A percentile compares a stretch with the other conserved stretches of the same genome.
Evolutionary conservation across 2,113 vertebrate species (phyloP).

Genomic region (Rissa tridactyla): DNA sequence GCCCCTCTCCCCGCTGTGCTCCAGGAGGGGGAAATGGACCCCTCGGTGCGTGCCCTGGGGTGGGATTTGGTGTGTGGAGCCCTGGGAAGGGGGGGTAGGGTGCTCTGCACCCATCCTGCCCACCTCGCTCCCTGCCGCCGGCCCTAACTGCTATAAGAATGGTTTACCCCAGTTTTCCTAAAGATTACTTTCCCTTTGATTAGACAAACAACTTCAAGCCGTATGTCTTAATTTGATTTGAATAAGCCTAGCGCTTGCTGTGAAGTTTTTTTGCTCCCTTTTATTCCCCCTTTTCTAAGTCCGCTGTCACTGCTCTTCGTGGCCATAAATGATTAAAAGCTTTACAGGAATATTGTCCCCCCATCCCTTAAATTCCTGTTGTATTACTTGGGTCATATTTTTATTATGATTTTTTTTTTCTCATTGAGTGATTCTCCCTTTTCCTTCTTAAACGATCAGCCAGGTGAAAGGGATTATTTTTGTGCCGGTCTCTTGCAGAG

Average conservation of each 20-base stretch:
- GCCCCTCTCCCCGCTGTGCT: rapidly evolving
- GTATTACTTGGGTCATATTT: background rate
- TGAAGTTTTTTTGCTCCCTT: background rate
- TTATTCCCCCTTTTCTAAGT: background rate
- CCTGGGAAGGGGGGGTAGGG: background rate
- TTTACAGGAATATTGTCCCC: background rate
- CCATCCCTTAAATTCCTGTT: background rate
- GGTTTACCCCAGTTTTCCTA: conserved; percentile 31
- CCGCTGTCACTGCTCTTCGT: background rate
- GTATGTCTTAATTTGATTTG: conserved; percentile 37
- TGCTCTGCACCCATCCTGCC: background rate
- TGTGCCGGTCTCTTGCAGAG: background rate
- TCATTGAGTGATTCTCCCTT: background rate
- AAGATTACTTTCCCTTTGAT: conserved; percentile 32
- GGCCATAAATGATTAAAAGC: background rate
- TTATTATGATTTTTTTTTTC: background rate
- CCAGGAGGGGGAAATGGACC: background rate
- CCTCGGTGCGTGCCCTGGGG: background rate
- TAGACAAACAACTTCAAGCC: conserved; percentile 43
- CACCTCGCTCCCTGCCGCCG: rapidly evolving
- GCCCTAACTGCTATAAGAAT: background rate
- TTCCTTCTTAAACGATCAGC: background rate
- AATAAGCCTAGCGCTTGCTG: conserved; percentile 12
- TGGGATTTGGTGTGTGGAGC: background rate
- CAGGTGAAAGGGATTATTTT: background rate